Evolutionary conservation across 2,797 vertebrate genomes (phyloP).

Genomic region (Phataginus tricuspis): DNA sequence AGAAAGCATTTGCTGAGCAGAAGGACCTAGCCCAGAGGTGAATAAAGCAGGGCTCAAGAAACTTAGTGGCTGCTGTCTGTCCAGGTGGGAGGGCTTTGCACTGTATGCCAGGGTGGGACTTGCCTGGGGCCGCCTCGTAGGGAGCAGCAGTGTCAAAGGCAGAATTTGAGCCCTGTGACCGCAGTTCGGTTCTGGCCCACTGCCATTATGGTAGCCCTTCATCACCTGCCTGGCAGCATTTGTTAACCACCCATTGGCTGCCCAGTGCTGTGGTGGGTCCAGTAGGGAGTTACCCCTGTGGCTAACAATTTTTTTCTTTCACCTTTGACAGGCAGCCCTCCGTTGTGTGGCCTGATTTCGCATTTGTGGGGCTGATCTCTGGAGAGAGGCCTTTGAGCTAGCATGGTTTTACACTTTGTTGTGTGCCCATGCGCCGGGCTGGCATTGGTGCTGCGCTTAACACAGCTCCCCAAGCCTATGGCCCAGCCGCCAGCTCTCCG

Average conservation of each 20-base stretch:
- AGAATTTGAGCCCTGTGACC: not conserved
- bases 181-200: not conserved
- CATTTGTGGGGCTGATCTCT: not conserved
- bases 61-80: not conserved
- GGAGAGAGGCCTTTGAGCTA: not conserved
- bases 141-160: not conserved
- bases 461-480: not conserved
- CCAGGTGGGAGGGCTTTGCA: not conserved
- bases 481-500: not conserved
- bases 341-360: not conserved
- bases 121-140: not conserved
- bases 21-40: not conserved
- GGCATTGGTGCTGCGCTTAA: not conserved
- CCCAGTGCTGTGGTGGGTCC: not conserved
- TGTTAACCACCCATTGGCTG: not conserved
- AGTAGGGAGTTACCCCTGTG: not conserved
- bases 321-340: not conserved
- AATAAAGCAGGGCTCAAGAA: not conserved
- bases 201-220: not conserved
- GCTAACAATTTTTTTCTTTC: not conserved
- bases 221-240: not conserved
- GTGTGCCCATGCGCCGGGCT: not conserved
- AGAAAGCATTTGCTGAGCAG: not conserved
- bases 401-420: fast-evolving
- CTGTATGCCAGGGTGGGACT: not conserved